phyloP scores from a whole-genome alignment of 2,888 invertebrate species.

The Cheilosia vernalis region DNA sequence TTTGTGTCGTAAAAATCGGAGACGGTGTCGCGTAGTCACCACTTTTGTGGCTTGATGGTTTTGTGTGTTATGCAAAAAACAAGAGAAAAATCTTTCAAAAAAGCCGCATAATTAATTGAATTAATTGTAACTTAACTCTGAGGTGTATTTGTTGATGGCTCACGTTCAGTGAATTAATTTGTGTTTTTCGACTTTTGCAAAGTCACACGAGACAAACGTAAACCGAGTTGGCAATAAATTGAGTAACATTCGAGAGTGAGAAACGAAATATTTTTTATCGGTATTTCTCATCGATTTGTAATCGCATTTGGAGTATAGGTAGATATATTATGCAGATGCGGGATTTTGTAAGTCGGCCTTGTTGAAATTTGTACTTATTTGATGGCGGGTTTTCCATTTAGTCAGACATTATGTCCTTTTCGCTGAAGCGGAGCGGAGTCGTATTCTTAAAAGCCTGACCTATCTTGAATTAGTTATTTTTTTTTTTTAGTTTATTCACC shows the following conservation, averaged over 20 bases:
- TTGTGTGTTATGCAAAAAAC: conserved; percentile 43
- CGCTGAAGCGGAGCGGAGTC: no score
- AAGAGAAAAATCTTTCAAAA: not conserved
- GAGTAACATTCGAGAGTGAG: conserved; percentile 27
- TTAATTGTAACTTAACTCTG: conserved; percentile 24
- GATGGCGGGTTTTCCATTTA: not conserved
- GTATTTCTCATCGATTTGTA: conserved; percentile 36
- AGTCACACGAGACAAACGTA: conserved; percentile 13
- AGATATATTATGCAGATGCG: conserved; percentile 38
- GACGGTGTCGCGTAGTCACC: not conserved
- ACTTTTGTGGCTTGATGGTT: not conserved
- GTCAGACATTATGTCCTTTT: not conserved
- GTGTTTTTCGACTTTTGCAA: conserved; percentile 12
- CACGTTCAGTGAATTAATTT: conserved; percentile 29
- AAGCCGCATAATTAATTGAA: conserved; percentile 29
- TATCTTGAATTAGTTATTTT: no score
- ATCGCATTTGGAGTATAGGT: conserved; percentile 6
- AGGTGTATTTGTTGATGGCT: conserved; percentile 1
- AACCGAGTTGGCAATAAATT: conserved; percentile 20
- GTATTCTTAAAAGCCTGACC: no score
- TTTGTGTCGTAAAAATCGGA: conserved; percentile 44
- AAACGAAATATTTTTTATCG: not conserved
- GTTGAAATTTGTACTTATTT: not conserved
- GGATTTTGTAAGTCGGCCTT: conserved; percentile 48
- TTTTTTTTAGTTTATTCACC: no score